These are phyloP conservation scores for Acyrthosiphon pisum DNA, from an alignment of 1,140 invertebrate species.

Conservation along the genomic window DNA sequence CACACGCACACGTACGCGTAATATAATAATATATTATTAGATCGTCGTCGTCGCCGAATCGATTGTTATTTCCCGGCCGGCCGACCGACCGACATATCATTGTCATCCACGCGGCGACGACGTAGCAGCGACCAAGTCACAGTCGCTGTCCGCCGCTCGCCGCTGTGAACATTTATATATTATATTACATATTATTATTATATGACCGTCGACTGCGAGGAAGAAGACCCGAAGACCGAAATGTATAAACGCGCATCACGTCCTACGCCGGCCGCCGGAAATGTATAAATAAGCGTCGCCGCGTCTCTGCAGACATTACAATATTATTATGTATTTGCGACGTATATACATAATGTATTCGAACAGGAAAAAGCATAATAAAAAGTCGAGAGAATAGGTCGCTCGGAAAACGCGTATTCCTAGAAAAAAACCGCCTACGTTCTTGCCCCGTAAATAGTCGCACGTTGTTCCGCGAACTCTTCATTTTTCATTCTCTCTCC, in stretches of 20 bases:
- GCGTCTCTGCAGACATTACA: background rate
- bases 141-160: background rate
- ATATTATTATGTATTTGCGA: background rate
- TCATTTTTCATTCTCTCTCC: background rate
- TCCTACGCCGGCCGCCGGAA: background rate
- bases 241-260: background rate
- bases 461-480: background rate
- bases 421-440: background rate
- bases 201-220: background rate
- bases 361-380: background rate
- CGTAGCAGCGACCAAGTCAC: no score
- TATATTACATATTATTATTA: no score
- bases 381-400: background rate
- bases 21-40: conserved; percentile 8
- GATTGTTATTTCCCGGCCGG: conserved; percentile 4
- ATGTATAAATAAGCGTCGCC: background rate
- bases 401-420: background rate
- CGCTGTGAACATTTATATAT: background rate
- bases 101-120: background rate
- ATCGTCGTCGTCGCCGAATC: conserved; percentile 23
- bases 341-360: background rate
- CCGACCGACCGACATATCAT: background rate
- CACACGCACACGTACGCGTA: background rate
- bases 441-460: background rate
- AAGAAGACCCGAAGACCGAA: background rate